These are phyloP conservation scores for Elymnias hypermnestra DNA, from an alignment of 1,140 invertebrate species.

Conservation along the genomic window DNA sequence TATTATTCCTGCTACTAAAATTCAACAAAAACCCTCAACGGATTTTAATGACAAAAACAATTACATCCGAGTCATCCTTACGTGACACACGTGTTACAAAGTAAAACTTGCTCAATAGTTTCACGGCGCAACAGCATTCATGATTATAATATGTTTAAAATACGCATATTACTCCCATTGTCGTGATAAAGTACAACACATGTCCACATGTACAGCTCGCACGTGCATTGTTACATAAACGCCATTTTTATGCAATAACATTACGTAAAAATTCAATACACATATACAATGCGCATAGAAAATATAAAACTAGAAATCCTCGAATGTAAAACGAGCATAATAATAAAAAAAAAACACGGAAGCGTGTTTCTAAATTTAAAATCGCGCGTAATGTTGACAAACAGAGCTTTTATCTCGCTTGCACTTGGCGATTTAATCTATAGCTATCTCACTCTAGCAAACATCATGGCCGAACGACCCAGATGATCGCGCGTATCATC, in stretches of 20 bases:
- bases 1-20: no score
- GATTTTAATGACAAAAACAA: no score
- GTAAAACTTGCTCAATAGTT: no score
- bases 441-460: constrained; percentile 18
- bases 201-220: not conserved
- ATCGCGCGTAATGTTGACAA: constrained; percentile 41
- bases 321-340: not conserved
- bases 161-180: no score
- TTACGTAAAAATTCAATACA: not conserved
- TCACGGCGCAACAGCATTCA: no score
- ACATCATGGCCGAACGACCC: constrained; percentile 27
- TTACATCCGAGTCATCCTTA: no score
- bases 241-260: constrained; percentile 1
- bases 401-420: constrained; percentile 33
- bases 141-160: no score
- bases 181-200: not conserved
- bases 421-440: not conserved
- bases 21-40: no score
- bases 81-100: no score
- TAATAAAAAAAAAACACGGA: constrained; percentile 32
- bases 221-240: constrained; percentile 1
- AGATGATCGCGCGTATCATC: constrained; percentile 20
- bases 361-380: constrained; percentile 38
- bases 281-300: no score
- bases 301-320: constrained; percentile 7